phyloP scores from a whole-genome alignment of 2,797 vertebrate genomes.

The Hippoglossus hippoglossus region DNA sequence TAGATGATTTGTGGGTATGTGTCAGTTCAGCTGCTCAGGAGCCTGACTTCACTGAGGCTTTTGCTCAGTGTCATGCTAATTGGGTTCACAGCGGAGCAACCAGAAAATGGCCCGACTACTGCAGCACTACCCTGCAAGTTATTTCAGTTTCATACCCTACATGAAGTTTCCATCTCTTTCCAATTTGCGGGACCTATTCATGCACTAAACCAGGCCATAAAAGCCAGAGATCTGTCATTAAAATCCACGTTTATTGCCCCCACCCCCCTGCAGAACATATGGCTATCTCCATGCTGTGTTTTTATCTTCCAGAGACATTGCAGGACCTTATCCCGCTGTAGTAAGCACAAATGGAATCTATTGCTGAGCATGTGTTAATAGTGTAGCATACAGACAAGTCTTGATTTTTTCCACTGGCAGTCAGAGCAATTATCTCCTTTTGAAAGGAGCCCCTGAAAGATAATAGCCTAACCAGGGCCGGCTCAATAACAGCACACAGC shows the following conservation, averaged over 20 bases:
- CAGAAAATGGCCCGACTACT: slow-evolving; percentile 24
- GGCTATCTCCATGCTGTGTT: slow-evolving; percentile 38
- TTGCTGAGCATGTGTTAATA: slow-evolving; percentile 44
- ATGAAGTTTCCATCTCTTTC: slow-evolving; percentile 43
- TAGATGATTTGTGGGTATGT: slow-evolving; percentile 17
- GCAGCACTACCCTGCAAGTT: slow-evolving; percentile 9
- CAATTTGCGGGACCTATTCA: slow-evolving; percentile 48
- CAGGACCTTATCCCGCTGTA: slow-evolving; percentile 20
- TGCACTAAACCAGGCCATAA: slow-evolving; percentile 51
- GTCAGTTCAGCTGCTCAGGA: not conserved
- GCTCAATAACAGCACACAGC: slow-evolving; percentile 20
- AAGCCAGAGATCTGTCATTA: slow-evolving; percentile 51
- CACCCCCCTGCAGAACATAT: slow-evolving; percentile 41
- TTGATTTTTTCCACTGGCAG: slow-evolving; percentile 34
- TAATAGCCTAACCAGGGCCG: slow-evolving; percentile 31
- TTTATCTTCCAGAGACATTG: slow-evolving; percentile 37
- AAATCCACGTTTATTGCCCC: slow-evolving; percentile 55
- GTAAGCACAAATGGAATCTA: slow-evolving; percentile 45
- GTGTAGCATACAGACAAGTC: slow-evolving; percentile 7
- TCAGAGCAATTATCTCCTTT: slow-evolving; percentile 47
- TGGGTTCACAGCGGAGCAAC: slow-evolving; percentile 23
- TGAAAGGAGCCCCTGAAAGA: slow-evolving; percentile 38
- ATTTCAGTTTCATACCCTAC: slow-evolving; percentile 37
- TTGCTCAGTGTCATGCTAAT: slow-evolving; percentile 24
- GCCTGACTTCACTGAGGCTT: slow-evolving; percentile 19